Conservation (phyloP, 1,140 invertebrate genomes). For the Spodoptera litura region DNA sequence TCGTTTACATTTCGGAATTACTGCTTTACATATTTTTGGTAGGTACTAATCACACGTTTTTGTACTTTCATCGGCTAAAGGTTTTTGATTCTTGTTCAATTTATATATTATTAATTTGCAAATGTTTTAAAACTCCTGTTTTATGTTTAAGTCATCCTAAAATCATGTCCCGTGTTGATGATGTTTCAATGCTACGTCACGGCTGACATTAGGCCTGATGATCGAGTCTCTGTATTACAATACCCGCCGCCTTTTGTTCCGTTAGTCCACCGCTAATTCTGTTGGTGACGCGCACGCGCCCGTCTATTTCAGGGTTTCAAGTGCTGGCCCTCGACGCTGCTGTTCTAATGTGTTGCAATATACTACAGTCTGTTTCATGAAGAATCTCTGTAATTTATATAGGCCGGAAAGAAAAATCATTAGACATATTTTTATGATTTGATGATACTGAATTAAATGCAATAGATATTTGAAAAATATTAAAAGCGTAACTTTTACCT, state of each 20-base stretch:
- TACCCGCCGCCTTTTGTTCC: slow-evolving; percentile 28
- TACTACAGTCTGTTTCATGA: neutral
- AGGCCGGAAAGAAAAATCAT: no score
- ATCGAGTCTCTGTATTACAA: neutral
- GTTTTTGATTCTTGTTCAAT: no score
- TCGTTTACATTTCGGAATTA: neutral
- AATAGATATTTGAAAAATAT: no score
- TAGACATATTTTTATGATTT: no score
- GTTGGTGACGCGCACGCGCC: slow-evolving; percentile 29
- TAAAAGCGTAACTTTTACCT: no score
- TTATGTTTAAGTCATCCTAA: neutral
- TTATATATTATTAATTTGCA: neutral
- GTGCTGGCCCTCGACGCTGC: neutral
- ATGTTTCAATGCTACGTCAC: neutral
- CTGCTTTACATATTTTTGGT: no score
- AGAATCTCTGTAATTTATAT: no score
- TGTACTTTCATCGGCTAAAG: no score
- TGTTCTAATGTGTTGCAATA: slow-evolving; percentile 20
- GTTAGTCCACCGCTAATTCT: slow-evolving; percentile 13
- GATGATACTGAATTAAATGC: neutral
- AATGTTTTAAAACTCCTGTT: no score
- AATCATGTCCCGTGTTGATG: neutral
- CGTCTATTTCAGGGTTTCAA: slow-evolving; percentile 30
- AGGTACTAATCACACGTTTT: no score
- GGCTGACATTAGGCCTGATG: slow-evolving; percentile 7